Conservation (phyloP, 2,888 invertebrate genomes). For the Orthosia cruda region DNA sequence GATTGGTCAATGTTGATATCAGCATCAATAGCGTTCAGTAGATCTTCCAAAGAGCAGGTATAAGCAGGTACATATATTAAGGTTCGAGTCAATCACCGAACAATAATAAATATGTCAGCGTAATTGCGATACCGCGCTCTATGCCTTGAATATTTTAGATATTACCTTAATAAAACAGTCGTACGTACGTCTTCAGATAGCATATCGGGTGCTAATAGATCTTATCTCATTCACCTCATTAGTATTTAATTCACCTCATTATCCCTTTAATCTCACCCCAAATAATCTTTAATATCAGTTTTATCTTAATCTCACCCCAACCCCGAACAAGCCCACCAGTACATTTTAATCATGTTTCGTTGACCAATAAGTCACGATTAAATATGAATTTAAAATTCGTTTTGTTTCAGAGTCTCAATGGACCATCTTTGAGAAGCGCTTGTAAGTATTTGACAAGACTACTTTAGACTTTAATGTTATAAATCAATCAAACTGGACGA, state of each 20-base stretch:
- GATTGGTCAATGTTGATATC: too few relatives aligned
- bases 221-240: conserved; percentile 6
- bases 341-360: too few relatives aligned
- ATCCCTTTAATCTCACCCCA: background rate
- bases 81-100: too few relatives aligned
- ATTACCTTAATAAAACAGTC: background rate
- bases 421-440: background rate
- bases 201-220: background rate
- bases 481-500: too few relatives aligned
- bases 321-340: too few relatives aligned
- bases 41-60: too few relatives aligned
- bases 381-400: background rate
- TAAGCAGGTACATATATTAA: too few relatives aligned
- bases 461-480: background rate
- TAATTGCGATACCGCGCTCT: background rate
- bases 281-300: background rate
- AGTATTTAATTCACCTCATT: background rate
- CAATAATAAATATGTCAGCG: background rate
- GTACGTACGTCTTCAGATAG: conserved; percentile 1
- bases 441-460: background rate
- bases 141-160: background rate
- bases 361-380: background rate
- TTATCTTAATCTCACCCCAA: too few relatives aligned
- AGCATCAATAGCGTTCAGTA: too few relatives aligned
- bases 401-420: background rate